A percentile compares a stretch with the other conserved stretches of the same genome.
These are phyloP conservation scores for Archivesica marissinica DNA, from an alignment of 1,140 invertebrate species.

Conservation along the genomic window DNA sequence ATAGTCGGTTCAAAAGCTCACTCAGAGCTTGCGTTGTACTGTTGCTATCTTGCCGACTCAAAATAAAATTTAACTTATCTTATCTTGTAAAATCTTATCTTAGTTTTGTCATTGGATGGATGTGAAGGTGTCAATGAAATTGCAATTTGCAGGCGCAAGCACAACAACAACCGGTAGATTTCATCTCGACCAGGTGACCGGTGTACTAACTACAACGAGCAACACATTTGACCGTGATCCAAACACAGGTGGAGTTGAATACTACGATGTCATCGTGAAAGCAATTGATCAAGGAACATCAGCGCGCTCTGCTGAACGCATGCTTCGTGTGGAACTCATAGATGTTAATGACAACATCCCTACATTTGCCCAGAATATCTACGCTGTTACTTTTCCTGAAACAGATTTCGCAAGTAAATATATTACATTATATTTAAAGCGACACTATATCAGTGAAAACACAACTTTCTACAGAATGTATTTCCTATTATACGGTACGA, in stretches of 20 bases:
- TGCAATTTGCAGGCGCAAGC: neutral
- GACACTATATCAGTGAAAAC: too few relatives aligned
- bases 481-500: too few relatives aligned
- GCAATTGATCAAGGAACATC: slow-evolving; percentile 59
- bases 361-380: slow-evolving; percentile 53
- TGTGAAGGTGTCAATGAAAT: too few relatives aligned
- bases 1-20: too few relatives aligned
- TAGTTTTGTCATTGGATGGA: too few relatives aligned
- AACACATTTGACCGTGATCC: slow-evolving; percentile 53
- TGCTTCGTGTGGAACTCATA: slow-evolving; percentile 31
- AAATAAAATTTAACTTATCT: too few relatives aligned
- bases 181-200: slow-evolving; percentile 58
- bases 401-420: slow-evolving; percentile 31
- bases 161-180: slow-evolving; percentile 46
- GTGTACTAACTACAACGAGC: slow-evolving; percentile 59
- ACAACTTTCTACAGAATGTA: too few relatives aligned
- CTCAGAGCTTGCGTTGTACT: too few relatives aligned
- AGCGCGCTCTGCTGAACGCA: neutral
- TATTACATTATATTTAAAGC: too few relatives aligned
- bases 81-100: too few relatives aligned
- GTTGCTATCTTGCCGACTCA: too few relatives aligned
- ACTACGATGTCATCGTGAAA: slow-evolving; percentile 60
- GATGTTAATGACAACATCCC: slow-evolving; percentile 69
- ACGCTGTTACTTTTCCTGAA: slow-evolving; percentile 46
- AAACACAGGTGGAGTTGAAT: slow-evolving; percentile 38